Evolutionary conservation across 2,888 invertebrate genomes (phyloP).

Genomic region (Noctuana brunneofusca): DNA sequence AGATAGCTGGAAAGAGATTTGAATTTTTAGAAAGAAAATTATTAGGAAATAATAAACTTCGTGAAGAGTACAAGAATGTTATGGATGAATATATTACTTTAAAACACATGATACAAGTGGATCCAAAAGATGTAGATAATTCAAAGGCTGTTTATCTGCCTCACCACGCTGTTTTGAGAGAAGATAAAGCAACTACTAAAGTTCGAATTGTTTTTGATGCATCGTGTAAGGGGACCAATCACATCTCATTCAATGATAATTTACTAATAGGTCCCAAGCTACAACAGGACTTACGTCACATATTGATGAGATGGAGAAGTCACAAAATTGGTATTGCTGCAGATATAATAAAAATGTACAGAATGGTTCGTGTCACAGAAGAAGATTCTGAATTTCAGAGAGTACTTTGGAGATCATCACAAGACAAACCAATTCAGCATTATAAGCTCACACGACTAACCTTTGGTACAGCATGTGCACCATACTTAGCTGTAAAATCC

Average conservation of each 20-base stretch:
- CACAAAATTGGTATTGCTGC: constrained; percentile 36
- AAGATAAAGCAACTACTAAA: constrained; percentile 1
- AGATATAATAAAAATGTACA: constrained; percentile 39
- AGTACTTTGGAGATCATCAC: constrained; percentile 37
- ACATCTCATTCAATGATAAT: constrained; percentile 37
- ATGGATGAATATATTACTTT: constrained; percentile 6
- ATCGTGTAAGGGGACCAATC: constrained; percentile 33
- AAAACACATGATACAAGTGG: constrained; percentile 5
- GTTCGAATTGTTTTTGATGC: constrained; percentile 16
- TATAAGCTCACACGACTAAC: constrained; percentile 38
- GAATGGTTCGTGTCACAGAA: constrained; percentile 30
- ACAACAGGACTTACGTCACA: constrained; percentile 38
- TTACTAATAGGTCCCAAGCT: constrained; percentile 37
- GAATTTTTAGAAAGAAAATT: constrained; percentile 22
- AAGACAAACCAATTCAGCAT: constrained; percentile 27
- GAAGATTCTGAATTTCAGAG: constrained; percentile 36
- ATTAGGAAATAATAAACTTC: background rate
- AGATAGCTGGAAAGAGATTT: constrained; percentile 19
- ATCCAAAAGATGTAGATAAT: background rate
- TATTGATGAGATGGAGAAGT: constrained; percentile 35
- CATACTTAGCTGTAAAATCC: constrained; percentile 38
- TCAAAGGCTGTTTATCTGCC: constrained; percentile 5
- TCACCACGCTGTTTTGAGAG: background rate
- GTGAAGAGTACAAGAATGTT: background rate
- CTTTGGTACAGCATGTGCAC: constrained; percentile 41